Conservation (phyloP, 2,888 invertebrate species). For the Patella depressa region DNA sequence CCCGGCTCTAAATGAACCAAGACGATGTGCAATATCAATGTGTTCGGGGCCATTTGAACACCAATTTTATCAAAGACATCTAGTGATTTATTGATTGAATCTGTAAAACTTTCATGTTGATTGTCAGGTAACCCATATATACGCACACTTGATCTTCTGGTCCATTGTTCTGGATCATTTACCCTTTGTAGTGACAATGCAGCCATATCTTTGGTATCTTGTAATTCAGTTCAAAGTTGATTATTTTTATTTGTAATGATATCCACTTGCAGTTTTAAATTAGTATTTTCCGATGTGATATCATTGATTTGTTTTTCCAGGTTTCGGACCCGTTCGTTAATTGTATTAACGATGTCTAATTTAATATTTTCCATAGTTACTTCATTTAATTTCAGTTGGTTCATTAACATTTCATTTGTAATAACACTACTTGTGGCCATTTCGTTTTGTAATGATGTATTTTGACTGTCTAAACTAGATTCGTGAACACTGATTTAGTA, state of each 20-base stretch:
- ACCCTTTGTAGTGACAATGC: background rate
- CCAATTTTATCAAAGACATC: background rate
- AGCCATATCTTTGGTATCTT: background rate
- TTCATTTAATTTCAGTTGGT: background rate
- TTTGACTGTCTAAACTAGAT: background rate
- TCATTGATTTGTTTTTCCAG: background rate
- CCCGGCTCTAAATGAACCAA: background rate
- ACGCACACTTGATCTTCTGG: background rate
- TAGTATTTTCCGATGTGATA: background rate
- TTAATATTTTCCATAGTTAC: background rate
- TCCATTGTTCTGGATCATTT: background rate
- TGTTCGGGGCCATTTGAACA: background rate
- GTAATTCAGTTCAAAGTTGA: background rate
- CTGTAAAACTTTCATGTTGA: background rate
- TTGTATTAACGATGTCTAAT: background rate
- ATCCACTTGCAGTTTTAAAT: background rate
- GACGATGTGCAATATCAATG: background rate
- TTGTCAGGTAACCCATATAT: background rate
- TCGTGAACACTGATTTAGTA: background rate
- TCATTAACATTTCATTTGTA: constrained; percentile 1
- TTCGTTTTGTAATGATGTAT: background rate
- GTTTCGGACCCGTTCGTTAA: background rate
- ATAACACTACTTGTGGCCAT: background rate
- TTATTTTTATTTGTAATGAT: background rate
- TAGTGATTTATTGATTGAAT: background rate